Conservation (phyloP, 2,797 vertebrate species). For the Rhinella marina region DNA sequence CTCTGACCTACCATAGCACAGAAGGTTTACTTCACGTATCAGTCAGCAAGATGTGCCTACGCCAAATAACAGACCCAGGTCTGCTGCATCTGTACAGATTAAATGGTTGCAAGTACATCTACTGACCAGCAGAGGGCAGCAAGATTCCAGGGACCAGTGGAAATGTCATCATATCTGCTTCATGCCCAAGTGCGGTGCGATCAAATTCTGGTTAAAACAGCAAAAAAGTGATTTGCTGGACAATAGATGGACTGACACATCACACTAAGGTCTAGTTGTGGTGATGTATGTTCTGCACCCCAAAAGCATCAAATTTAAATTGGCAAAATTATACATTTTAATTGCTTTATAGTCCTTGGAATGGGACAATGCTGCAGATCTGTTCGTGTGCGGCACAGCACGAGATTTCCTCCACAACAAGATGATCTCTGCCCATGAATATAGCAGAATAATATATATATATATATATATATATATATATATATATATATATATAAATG, state of each 20-base stretch:
- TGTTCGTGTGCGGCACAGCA: neutral
- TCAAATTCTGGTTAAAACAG: neutral
- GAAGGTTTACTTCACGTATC: neutral
- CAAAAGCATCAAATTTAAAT: neutral
- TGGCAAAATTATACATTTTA: neutral
- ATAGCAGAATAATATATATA: too few species aligned
- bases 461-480: too few species aligned
- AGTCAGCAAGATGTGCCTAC: neutral
- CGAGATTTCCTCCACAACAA: neutral
- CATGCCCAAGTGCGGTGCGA: neutral
- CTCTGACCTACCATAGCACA: neutral
- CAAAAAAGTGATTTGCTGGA: neutral
- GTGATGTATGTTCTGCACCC: neutral
- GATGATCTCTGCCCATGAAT: neutral
- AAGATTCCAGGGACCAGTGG: neutral
- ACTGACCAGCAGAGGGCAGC: constrained; percentile 5
- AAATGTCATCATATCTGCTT: too few species aligned
- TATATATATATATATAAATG: too few species aligned
- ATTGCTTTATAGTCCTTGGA: neutral
- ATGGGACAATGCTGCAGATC: neutral
- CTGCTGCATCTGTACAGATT: neutral
- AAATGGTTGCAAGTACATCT: neutral
- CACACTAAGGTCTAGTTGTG: neutral
- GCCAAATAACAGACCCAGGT: neutral
- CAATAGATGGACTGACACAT: neutral